phyloP scores from a whole-genome alignment of 2,888 invertebrate species.

The Drosophila merina region DNA sequence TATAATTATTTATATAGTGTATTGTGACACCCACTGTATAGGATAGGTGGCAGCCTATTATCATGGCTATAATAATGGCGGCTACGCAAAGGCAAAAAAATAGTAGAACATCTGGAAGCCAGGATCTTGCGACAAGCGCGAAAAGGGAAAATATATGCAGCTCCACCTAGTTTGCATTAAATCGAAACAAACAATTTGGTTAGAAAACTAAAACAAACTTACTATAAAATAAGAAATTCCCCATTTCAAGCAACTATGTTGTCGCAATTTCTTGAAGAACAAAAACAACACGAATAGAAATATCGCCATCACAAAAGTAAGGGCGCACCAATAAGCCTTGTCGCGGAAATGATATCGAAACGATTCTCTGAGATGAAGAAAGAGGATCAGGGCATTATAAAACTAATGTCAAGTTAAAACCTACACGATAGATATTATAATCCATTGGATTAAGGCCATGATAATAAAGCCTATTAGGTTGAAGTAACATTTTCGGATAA shows the following conservation, averaged over 20 bases:
- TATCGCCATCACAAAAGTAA: background rate
- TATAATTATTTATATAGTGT: background rate
- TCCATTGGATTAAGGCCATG: background rate
- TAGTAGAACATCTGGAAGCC: conserved; percentile 26
- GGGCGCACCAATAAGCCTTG: background rate
- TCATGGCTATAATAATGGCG: conserved; percentile 8
- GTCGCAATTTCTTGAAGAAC: background rate
- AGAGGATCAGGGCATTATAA: background rate
- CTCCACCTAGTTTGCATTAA: conserved; percentile 42
- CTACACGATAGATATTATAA: background rate
- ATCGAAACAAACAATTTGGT: too few species aligned
- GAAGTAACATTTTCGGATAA: background rate
- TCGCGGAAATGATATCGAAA: background rate
- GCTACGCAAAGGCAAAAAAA: conserved; percentile 31
- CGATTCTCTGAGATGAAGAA: background rate
- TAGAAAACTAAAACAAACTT: background rate
- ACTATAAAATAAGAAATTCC: background rate
- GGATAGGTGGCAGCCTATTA: conserved; percentile 18
- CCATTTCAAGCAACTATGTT: background rate
- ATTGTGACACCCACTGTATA: conserved; percentile 18
- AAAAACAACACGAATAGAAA: background rate
- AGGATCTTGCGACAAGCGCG: conserved; percentile 14
- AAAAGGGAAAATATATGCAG: conserved; percentile 44
- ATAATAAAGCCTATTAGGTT: background rate
- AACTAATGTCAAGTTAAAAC: background rate